Evolutionary conservation across 2,888 invertebrate genomes (phyloP), one percentile per base, ranked within the genome.

Genomic region (Rapana venosa): DNA sequence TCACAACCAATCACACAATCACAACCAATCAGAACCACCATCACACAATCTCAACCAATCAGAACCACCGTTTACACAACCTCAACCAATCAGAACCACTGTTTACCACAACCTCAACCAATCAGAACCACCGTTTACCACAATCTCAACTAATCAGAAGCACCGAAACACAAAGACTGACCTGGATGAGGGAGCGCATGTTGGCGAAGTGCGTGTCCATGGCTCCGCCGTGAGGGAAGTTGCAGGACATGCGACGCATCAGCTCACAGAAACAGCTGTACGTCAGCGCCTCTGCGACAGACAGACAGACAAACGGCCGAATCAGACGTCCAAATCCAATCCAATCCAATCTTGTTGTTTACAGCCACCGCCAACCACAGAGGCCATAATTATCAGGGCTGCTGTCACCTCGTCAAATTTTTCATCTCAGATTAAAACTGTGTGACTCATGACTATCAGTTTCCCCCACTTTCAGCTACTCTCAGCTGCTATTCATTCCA

Each of bases 131-230:
- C 26, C 66, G 26, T 66, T 61, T 66, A 66, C 66, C 66, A 66
- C 5, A 66, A 66, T 66, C 66, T 17, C 66, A 66, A 66, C 66
- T 20, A 66, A 66, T 26, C 4, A 26, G 66, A 5, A 22, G 13
- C 5, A 20, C 66, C 5, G 26, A 17, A 0, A 11, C 15, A 61
- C 15, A 13, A 61, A 2, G 20, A 81, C 87, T 36, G 70, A 96
- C 96, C 96, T 97, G 97, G 89, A 97, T 96, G 6, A 97, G 95
- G 20, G 97, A 97, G 89, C 98, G 97, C 98, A 99, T 98, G 96
- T 99, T 99, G 87, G 98, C 98, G 95, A 99, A 98, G 96, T 99
- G 98, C 90, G 98, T 98, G 95, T 99, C 99, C 99, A 99, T 99
- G 17, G 98, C 98, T 90, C 98, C 98, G 26, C 97, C 98, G 92